These are phyloP conservation scores for Pollenia amentaria DNA, from an alignment of 2,888 invertebrate genomes.

Conservation along the genomic window DNA sequence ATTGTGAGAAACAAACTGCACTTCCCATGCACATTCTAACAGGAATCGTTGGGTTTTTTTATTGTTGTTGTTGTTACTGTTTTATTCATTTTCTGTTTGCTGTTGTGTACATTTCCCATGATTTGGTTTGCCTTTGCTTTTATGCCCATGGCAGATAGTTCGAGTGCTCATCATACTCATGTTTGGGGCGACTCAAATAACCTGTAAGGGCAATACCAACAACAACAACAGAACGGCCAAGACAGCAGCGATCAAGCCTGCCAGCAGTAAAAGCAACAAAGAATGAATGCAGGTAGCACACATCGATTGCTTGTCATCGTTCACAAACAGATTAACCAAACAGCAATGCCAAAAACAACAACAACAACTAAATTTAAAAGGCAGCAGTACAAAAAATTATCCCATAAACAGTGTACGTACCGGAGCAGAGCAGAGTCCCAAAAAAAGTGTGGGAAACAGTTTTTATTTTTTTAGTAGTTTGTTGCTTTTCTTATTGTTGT, in stretches of 20 bases:
- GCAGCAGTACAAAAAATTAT: conserved; percentile 55
- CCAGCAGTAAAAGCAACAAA: conserved; percentile 55
- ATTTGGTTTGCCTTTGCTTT: conserved; percentile 70
- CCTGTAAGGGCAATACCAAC: conserved; percentile 71
- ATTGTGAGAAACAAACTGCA: conserved; percentile 78
- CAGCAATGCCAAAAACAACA: conserved; percentile 55
- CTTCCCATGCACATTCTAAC: conserved; percentile 83
- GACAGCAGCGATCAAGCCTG: conserved; percentile 56
- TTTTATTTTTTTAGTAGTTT: conserved; percentile 73
- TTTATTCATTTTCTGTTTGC: conserved; percentile 64
- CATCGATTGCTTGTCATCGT: conserved; percentile 74
- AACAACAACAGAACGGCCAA: conserved; percentile 55
- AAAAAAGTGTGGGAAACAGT: conserved; percentile 78
- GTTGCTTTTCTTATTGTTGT: conserved; percentile 48
- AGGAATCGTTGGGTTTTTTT: conserved; percentile 78
- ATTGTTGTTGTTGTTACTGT: conserved; percentile 11
- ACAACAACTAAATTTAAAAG: conserved; percentile 40
- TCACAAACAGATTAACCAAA: conserved; percentile 73
- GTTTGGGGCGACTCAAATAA: conserved; percentile 72
- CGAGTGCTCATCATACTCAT: conserved; percentile 46
- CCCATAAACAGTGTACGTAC: conserved; percentile 37
- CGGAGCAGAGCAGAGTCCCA: conserved; percentile 71
- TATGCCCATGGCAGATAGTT: conserved; percentile 46
- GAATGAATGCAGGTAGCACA: conserved; percentile 75
- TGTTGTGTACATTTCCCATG: conserved; percentile 83